phyloP scores from a whole-genome alignment of 2,797 vertebrate genomes.

The Brotogeris chrysoptera region DNA sequence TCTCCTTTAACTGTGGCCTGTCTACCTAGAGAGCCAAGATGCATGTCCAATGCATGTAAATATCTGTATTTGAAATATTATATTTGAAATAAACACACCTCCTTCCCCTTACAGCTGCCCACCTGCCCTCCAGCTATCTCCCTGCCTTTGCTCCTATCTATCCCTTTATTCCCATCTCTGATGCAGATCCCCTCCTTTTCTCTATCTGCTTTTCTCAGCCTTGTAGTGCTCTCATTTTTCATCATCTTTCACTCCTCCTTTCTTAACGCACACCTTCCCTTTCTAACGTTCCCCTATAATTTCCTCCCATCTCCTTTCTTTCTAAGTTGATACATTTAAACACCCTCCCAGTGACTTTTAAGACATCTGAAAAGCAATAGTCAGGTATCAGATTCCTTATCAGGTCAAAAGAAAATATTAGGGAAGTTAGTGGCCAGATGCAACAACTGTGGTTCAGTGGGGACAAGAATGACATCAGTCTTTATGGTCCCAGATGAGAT shows the following conservation, averaged over 20 bases:
- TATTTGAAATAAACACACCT: not conserved
- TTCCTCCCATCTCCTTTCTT: not conserved
- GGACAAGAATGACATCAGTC: not conserved
- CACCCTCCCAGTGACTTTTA: not conserved
- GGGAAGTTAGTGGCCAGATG: not conserved
- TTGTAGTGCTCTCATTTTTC: rapidly evolving
- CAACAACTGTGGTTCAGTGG: not conserved
- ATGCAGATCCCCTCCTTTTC: not conserved
- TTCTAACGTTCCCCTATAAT: not conserved
- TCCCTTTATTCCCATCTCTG: not conserved
- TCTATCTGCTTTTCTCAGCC: not conserved
- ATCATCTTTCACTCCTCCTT: rapidly evolving
- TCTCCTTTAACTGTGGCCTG: not conserved
- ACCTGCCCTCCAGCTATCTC: not conserved
- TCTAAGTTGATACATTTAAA: not conserved
- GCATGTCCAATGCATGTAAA: not conserved
- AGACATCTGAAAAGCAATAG: not conserved
- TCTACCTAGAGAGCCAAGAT: not conserved
- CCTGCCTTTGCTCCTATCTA: not conserved
- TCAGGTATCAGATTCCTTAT: not conserved
- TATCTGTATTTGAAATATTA: not conserved
- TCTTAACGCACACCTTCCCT: not conserved
- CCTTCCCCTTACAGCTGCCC: not conserved
- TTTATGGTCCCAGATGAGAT: not conserved
- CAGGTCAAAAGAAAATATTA: constrained; percentile 26